Evolutionary conservation across 2,797 vertebrate species (phyloP), one percentile per base, ranked within the genome.

Genomic region (Apogon talboti): DNA sequence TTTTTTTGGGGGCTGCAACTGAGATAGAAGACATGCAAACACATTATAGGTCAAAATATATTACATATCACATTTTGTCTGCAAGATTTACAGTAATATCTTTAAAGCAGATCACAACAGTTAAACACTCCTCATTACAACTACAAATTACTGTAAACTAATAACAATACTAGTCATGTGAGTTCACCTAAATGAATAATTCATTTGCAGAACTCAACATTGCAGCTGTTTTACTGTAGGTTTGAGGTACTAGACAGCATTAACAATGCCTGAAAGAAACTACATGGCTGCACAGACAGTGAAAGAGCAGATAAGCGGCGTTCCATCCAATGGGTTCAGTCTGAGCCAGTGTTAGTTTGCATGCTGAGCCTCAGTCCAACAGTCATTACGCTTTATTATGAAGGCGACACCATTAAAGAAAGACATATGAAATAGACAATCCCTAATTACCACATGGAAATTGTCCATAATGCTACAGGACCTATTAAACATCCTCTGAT

Each of bases 341-440:
- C 38, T 42, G 37, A 83, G 37, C 63, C 46, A 19, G 76, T 53
- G 42, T 63, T 65, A 42, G 60, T 90, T 90, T 90, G 81, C 88
- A 90, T 90, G 33, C 33, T 37, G 43, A 16, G 33, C 41, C 33
- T 66, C 47, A 18, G 16, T 57, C 51, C 62, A 80, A 60, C 76
- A 65, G 78, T 11, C 74, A 7, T 40, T 52, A 48, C 11, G 3
- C 51, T 51, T 21, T 10, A 49, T 52, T 9, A 21, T 52, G 10
- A 71, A 7, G 24, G 53, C 53, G 71, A 41, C 59, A 59, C 37
- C 35, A 62, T 55, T 1, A 57, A 64, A 40, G 45, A n/a, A 45
- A 8, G 14, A 24, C 24, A 56, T 8, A 21, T 44, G 6, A 16
- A 53, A 38, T 6, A 46, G 16, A 73, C 19, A 10, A 48, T 6